Evolutionary conservation across 2,113 vertebrate species (phyloP).

Genomic region (Coturnix japonica): DNA sequence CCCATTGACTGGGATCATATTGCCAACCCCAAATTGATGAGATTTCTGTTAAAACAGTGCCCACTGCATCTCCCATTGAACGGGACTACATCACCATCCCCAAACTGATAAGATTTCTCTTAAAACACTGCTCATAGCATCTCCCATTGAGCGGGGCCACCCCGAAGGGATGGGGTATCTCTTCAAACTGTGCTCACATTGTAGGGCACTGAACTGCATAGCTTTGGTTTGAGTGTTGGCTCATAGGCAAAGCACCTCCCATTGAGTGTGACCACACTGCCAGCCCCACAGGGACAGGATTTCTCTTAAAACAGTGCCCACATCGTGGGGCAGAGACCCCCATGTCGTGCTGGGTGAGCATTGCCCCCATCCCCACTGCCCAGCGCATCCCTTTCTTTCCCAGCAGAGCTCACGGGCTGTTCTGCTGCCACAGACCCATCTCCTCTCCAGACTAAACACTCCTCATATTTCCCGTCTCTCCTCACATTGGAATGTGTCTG

Average conservation of each 20-base stretch:
- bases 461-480: constrained; percentile 49
- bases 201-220: rapidly evolving
- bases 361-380: neutral
- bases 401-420: neutral
- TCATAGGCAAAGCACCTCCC: no score
- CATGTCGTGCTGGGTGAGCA: rapidly evolving
- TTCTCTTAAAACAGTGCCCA: neutral
- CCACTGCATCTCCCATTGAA: no score
- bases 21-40: no score
- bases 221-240: no score
- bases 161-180: no score
- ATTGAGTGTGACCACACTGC: no score
- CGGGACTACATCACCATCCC: no score
- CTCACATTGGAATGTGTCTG: constrained; percentile 15
- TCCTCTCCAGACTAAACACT: constrained; percentile 65
- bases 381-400: neutral
- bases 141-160: no score
- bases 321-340: rapidly evolving
- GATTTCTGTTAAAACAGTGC: no score
- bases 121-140: no score
- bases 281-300: no score
- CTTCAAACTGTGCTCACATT: neutral
- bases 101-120: no score
- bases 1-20: rapidly evolving
- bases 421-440: constrained; percentile 9